Base-by-base conservation (phyloP, 2,797 vertebrate genomes). In the Cirrhinus mrigala region DNA sequence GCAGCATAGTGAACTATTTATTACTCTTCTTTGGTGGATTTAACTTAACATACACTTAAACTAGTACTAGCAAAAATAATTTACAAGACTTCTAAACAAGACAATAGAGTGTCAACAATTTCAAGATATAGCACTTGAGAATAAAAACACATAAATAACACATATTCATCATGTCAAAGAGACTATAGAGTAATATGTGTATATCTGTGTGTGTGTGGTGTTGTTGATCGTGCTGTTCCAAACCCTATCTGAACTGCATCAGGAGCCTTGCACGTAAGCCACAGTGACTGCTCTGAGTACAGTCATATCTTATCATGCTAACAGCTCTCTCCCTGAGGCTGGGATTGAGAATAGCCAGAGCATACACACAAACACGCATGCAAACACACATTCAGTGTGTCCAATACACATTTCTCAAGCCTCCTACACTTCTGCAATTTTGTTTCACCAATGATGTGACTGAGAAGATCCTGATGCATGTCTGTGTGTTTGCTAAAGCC, bases 231-330 rank as follows among this genome's bases (percentile, higher is more conserved):
- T 69, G 50, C 73, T 22, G n/a, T 81, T 74, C 20, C 29, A 58
- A 71, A 40, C n/a, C n/a, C 54, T 85, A 58, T 86, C 74, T 85
- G 71, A 68, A 15, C 60, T 70, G 82, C 83, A 83, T 91, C 86
- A 89, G 83, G 48, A 62, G 82, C 56, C 85, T 74, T 54, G 83
- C 86, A 90, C 18, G 10, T 91, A 89, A 92, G 83, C 85, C 62
- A 84, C 84, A 83, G 88, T 88, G 91, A 86, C 91, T 91, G 56
- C 82, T 85, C 66, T 87, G 87, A 88, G 82, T 88, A 88, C 89
- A 46, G 83, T 86, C 84, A 92, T 94, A 94, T 94, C 94, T 95
- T 93, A 94, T 94, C 94, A 93, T 84, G 56, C 54, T 87, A 91
- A 92, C 90, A 90, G 89, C 90, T 85, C 86, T 83, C 82, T 89